phyloP scores from a whole-genome alignment of 2,797 vertebrate species.

The Dendrocincla tyrannina region DNA sequence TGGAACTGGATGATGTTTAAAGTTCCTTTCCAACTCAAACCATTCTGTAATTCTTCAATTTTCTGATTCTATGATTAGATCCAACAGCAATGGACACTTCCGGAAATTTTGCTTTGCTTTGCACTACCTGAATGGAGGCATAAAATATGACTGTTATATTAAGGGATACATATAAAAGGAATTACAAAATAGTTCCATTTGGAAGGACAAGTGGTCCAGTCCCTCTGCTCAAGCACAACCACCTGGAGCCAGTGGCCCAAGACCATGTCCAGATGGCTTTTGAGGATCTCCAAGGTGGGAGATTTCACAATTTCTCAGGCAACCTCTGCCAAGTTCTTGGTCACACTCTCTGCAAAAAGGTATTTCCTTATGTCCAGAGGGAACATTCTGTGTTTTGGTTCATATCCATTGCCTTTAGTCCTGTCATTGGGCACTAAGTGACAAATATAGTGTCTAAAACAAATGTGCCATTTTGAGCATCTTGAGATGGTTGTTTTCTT shows the following conservation, averaged over 20 bases:
- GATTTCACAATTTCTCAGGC: background rate
- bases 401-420: background rate
- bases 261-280: background rate
- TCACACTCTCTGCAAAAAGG: background rate
- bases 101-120: background rate
- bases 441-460: background rate
- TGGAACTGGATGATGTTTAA: background rate
- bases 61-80: background rate
- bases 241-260: background rate
- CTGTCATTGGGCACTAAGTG: background rate
- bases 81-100: background rate
- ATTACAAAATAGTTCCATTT: background rate
- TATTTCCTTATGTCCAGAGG: background rate
- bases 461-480: background rate
- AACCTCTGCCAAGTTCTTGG: background rate
- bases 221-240: background rate
- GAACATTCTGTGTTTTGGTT: background rate
- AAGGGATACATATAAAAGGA: background rate
- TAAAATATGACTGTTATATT: background rate
- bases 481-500: background rate
- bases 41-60: background rate
- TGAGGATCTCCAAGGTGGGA: background rate
- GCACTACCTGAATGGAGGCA: background rate
- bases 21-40: accelerated
- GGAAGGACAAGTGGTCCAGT: background rate